Conservation (phyloP, 2,113 vertebrate genomes). For the Brachyhypopomus occidentalis region DNA sequence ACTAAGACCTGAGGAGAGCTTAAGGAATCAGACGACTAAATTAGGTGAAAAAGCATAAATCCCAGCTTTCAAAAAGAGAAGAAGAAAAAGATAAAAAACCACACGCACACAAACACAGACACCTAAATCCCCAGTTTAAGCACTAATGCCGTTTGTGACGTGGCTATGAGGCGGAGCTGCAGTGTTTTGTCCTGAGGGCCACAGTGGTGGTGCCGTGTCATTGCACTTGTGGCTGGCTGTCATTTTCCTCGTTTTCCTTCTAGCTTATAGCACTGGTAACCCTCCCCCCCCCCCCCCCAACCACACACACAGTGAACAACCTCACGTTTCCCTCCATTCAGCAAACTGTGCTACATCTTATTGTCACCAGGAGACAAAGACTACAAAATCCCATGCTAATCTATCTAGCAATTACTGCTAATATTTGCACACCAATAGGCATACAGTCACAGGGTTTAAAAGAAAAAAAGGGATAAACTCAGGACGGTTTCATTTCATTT, state of each 20-base stretch:
- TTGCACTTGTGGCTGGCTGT: background rate
- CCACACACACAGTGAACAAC: constrained; percentile 8
- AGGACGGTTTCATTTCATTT: background rate
- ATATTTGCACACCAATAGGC: background rate
- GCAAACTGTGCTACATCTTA: constrained; percentile 1
- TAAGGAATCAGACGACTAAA: no score
- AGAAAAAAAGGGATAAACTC: background rate
- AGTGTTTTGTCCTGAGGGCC: background rate
- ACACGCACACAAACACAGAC: background rate
- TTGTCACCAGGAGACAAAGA: no score
- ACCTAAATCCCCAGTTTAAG: background rate
- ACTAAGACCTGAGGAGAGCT: no score
- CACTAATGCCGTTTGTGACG: background rate
- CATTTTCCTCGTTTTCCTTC: constrained; percentile 2
- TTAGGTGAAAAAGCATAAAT: no score
- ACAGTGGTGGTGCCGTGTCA: background rate
- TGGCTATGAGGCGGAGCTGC: background rate
- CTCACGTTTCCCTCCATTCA: constrained; percentile 25
- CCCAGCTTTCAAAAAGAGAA: no score
- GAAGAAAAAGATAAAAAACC: no score
- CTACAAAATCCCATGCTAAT: background rate
- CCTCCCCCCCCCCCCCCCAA: background rate
- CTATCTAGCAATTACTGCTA: background rate
- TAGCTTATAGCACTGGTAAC: background rate
- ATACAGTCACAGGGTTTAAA: background rate